Conservation (phyloP, 2,113 vertebrate species). For the Syngnathus floridae region DNA sequence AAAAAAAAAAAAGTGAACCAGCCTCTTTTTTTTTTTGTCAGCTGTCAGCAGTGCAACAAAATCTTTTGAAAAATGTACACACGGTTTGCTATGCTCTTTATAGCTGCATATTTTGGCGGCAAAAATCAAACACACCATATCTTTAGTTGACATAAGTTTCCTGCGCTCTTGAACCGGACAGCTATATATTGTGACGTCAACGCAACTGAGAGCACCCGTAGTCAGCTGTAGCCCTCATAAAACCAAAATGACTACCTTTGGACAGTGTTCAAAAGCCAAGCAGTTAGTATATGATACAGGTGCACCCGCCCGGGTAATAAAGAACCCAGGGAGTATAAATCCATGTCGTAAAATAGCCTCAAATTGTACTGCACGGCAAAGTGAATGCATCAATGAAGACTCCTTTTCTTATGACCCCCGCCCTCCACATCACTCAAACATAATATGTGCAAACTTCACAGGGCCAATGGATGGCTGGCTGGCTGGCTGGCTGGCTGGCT, state of each 20-base stretch:
- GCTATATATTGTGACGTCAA: not conserved
- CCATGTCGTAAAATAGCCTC: not conserved
- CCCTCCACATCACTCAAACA: not conserved
- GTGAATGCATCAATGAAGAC: not conserved
- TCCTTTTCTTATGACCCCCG: not conserved
- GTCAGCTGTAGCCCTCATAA: not conserved
- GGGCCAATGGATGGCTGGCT: not conserved
- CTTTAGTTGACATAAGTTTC: not conserved
- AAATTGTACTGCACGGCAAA: not conserved
- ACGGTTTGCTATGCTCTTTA: not conserved
- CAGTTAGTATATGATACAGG: not conserved
- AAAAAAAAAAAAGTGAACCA: not conserved
- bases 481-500: not conserved
- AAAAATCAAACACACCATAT: not conserved
- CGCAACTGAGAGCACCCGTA: no score
- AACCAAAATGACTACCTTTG: not conserved
- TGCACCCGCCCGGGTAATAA: not conserved
- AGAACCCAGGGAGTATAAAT: not conserved
- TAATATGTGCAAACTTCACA: not conserved
- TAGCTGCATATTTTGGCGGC: not conserved
- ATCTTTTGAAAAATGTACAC: not conserved
- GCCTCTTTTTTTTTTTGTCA: conserved; percentile 17
- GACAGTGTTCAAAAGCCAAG: not conserved
- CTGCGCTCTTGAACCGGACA: not conserved
- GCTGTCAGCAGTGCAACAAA: not conserved